These are phyloP conservation scores for Chelonus formosanus DNA, from an alignment of 2,888 invertebrate genomes.

Conservation along the genomic window DNA sequence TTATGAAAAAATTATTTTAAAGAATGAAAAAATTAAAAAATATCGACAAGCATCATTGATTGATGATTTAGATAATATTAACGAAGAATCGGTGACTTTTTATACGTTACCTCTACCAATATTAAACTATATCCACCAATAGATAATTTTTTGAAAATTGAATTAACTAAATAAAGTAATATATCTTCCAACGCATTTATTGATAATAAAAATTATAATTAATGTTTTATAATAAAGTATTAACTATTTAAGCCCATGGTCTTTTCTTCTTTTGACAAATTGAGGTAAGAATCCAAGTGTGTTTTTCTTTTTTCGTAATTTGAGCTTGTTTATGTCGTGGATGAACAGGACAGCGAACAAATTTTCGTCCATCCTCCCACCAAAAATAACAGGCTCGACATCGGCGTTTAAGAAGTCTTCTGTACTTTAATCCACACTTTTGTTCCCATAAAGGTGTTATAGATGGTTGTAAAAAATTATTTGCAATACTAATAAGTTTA, in stretches of 20 bases:
- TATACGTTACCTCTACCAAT: constrained; percentile 67
- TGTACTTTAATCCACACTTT: constrained; percentile 76
- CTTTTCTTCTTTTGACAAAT: constrained; percentile 73
- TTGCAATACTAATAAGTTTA: background rate
- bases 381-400: constrained; percentile 85
- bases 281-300: constrained; percentile 80
- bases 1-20: constrained; percentile 50
- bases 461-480: constrained; percentile 47
- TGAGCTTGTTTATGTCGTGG: constrained; percentile 85
- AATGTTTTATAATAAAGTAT: constrained; percentile 6
- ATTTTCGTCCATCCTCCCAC: constrained; percentile 73
- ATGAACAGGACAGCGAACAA: constrained; percentile 78
- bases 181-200: constrained; percentile 14
- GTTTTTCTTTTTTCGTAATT: constrained; percentile 73
- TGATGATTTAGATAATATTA: constrained; percentile 61
- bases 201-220: constrained; percentile 21
- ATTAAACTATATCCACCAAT: background rate
- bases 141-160: background rate
- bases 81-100: constrained; percentile 62
- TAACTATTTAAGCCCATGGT: constrained; percentile 64
- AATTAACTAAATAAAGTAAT: background rate
- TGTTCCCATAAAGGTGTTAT: constrained; percentile 55
- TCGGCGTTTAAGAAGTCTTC: constrained; percentile 73
- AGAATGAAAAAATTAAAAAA: constrained; percentile 68
- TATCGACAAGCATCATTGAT: constrained; percentile 60